Conservation (phyloP, 1,140 invertebrate species). For the Halesus radiatus region DNA sequence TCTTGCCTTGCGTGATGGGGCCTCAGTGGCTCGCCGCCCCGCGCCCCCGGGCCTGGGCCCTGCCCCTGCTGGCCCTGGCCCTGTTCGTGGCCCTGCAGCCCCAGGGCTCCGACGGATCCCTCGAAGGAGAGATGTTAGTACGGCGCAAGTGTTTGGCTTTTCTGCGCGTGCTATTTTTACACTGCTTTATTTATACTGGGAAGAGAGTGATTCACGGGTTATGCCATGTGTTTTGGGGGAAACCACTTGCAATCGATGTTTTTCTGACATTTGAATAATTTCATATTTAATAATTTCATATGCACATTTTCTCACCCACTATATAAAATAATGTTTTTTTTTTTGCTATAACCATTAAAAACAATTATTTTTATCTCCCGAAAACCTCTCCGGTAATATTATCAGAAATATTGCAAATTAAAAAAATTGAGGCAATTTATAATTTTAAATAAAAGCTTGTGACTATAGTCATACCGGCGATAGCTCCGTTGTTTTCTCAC, state of each 20-base stretch:
- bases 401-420: neutral
- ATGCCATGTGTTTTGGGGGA: conserved; percentile 3
- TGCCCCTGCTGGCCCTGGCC: neutral
- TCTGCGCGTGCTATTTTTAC: conserved; percentile 18
- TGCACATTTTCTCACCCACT: too few species aligned
- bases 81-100: conserved; percentile 25
- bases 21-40: neutral
- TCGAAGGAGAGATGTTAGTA: conserved; percentile 43
- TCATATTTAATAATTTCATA: neutral
- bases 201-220: conserved; percentile 18
- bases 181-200: conserved; percentile 15
- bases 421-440: neutral
- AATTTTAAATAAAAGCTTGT: neutral
- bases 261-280: conserved; percentile 8
- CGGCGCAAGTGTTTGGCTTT: neutral
- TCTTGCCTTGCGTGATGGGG: conserved; percentile 7
- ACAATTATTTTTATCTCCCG: neutral
- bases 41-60: neutral
- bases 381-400: neutral
- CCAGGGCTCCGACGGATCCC: conserved; percentile 6
- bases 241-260: conserved; percentile 9
- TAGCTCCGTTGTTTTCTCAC: neutral
- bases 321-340: neutral
- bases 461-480: neutral
- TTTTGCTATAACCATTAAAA: neutral